phyloP scores from a whole-genome alignment of 2,888 invertebrate species.

The Cremastinae sp. region DNA sequence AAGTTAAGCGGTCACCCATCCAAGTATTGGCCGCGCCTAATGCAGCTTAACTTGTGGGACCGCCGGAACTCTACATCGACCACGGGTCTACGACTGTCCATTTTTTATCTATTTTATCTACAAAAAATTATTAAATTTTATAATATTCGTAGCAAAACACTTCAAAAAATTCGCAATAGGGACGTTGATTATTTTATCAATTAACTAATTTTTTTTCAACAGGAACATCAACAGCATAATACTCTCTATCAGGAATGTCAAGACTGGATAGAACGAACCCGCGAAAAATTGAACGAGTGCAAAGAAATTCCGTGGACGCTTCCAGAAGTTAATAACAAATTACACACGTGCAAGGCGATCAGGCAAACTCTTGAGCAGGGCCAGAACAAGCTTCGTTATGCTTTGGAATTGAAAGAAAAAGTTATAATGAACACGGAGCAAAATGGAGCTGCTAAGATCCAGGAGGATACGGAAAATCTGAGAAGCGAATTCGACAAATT shows the following conservation, averaged over 20 bases:
- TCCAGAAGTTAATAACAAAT: slow-evolving; percentile 91
- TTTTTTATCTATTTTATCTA: no score
- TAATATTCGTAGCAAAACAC: no score
- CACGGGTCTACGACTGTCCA: no score
- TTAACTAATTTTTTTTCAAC: no score
- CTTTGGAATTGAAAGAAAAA: slow-evolving; percentile 94
- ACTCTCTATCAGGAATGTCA: slow-evolving; percentile 95
- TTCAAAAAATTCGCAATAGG: no score
- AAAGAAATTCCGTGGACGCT: slow-evolving; percentile 90
- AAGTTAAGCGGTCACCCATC: no score
- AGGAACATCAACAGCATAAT: slow-evolving; percentile 96
- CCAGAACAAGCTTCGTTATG: slow-evolving; percentile 91
- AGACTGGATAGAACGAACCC: slow-evolving; percentile 94
- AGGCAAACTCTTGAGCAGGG: slow-evolving; percentile 96
- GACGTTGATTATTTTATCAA: no score
- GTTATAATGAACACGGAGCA: slow-evolving; percentile 96
- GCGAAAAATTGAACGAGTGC: slow-evolving; percentile 91
- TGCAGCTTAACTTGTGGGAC: no score
- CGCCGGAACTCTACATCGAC: no score
- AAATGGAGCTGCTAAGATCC: slow-evolving; percentile 92
- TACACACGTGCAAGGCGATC: slow-evolving; percentile 92
- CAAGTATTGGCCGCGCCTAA: no score
- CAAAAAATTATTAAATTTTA: no score
- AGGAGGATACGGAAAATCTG: slow-evolving; percentile 93
- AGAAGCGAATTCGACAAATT: slow-evolving; percentile 95